These are phyloP conservation scores for Empis stercorea DNA, from an alignment of 2,888 invertebrate genomes.

Conservation along the genomic window DNA sequence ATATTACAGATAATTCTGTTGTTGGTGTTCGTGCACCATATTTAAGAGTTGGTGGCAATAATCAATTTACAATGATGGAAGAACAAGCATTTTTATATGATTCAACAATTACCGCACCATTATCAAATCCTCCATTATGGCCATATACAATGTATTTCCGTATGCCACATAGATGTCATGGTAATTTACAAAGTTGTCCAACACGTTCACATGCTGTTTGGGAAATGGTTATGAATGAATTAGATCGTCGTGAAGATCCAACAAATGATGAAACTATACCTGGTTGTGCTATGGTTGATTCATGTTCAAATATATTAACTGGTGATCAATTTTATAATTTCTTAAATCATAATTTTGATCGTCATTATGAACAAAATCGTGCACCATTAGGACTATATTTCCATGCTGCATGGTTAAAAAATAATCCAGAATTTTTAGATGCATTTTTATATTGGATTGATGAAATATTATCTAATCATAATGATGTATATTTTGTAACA, in stretches of 20 bases:
- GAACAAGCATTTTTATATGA: slow-evolving; percentile 92
- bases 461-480: slow-evolving; percentile 69
- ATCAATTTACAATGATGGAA: slow-evolving; percentile 96
- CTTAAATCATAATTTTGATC: slow-evolving; percentile 84
- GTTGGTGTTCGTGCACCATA: slow-evolving; percentile 86
- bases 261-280: slow-evolving; percentile 78
- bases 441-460: slow-evolving; percentile 91
- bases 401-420: slow-evolving; percentile 88
- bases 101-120: slow-evolving; percentile 84
- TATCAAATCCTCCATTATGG: slow-evolving; percentile 88
- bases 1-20: slow-evolving; percentile 80
- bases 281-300: slow-evolving; percentile 90
- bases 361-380: slow-evolving; percentile 81
- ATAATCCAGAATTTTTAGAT: slow-evolving; percentile 83
- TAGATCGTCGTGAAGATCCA: slow-evolving; percentile 84
- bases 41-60: slow-evolving; percentile 83
- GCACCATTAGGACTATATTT: slow-evolving; percentile 82
- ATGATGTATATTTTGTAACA: slow-evolving; percentile 86
- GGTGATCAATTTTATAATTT: slow-evolving; percentile 92
- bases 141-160: slow-evolving; percentile 97
- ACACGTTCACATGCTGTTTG: slow-evolving; percentile 87
- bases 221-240: slow-evolving; percentile 94
- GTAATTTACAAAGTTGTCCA: slow-evolving; percentile 81
- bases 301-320: slow-evolving; percentile 81
- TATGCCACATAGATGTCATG: slow-evolving; percentile 89